Percentiles rank a stretch among this genome's conserved stretches.
Evolutionary conservation across 2,113 vertebrate species (phyloP).

Genomic region (Sula dactylatra): DNA sequence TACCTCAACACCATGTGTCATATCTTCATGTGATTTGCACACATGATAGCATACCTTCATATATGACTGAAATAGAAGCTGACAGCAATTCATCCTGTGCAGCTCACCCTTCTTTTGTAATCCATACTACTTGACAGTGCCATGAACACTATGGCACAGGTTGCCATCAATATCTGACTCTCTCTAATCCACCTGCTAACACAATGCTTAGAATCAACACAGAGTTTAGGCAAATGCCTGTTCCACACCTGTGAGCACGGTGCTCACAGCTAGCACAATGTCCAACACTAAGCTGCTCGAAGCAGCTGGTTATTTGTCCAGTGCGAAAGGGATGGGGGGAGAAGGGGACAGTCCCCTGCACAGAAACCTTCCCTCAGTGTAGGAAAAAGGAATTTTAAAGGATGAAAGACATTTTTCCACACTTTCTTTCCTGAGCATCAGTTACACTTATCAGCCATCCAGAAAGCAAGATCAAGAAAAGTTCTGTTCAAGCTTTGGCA

Average conservation of each 20-base stretch:
- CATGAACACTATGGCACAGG: background rate
- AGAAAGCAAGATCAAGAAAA: background rate
- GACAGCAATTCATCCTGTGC: background rate
- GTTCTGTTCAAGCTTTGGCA: background rate
- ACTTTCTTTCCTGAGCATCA: background rate
- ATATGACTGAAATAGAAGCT: background rate
- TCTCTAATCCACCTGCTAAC: background rate
- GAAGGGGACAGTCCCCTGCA: background rate
- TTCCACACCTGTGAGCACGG: background rate
- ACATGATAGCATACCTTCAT: rapidly evolving
- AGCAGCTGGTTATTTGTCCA: background rate
- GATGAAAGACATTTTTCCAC: background rate
- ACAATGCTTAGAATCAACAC: background rate
- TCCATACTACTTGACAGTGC: no score
- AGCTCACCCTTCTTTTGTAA: background rate
- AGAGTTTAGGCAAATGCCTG: background rate
- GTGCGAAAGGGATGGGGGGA: background rate
- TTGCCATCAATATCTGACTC: background rate
- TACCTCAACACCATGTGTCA: background rate
- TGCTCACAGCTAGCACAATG: background rate
- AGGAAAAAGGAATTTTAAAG: background rate
- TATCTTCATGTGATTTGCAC: background rate
- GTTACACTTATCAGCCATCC: background rate
- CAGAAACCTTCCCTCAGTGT: background rate
- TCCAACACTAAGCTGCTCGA: background rate